Evolutionary conservation across 1,140 invertebrate species (phyloP).

Genomic region (Meloidogyne chitwoodi): DNA sequence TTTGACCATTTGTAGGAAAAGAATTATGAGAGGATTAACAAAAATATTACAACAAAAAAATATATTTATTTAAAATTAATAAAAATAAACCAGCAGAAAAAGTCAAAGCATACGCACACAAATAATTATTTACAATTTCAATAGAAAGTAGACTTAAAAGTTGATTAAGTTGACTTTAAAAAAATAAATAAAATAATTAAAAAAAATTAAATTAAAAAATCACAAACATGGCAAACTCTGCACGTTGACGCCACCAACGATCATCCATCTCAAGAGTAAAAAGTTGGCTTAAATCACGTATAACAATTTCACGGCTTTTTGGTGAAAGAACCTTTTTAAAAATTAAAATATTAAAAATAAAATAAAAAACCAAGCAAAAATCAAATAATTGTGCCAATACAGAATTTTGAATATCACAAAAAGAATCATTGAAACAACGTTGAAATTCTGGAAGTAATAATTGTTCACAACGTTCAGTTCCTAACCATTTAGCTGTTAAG

Average conservation of each 20-base stretch:
- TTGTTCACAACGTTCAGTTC: slow-evolving; percentile 11
- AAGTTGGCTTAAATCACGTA: slow-evolving; percentile 18
- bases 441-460: slow-evolving; percentile 29
- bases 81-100: slow-evolving; percentile 20
- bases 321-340: slow-evolving; percentile 21
- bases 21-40: no score
- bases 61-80: slow-evolving; percentile 7
- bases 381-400: slow-evolving; percentile 9
- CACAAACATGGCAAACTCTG: slow-evolving; percentile 25
- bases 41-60: no score
- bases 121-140: slow-evolving; percentile 20
- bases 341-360: not conserved
- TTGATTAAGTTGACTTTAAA: slow-evolving; percentile 19
- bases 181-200: not conserved
- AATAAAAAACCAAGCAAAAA: slow-evolving; percentile 23
- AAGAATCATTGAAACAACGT: slow-evolving; percentile 19
- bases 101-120: slow-evolving; percentile 26
- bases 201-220: not conserved
- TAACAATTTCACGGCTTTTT: slow-evolving; percentile 11
- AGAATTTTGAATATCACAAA: slow-evolving; percentile 21
- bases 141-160: slow-evolving; percentile 9
- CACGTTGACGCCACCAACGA: slow-evolving; percentile 17
- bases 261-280: slow-evolving; percentile 18
- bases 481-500: slow-evolving; percentile 9
- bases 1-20: no score